Conservation (phyloP, 2,113 vertebrate genomes). For the Vulpes vulpes region DNA sequence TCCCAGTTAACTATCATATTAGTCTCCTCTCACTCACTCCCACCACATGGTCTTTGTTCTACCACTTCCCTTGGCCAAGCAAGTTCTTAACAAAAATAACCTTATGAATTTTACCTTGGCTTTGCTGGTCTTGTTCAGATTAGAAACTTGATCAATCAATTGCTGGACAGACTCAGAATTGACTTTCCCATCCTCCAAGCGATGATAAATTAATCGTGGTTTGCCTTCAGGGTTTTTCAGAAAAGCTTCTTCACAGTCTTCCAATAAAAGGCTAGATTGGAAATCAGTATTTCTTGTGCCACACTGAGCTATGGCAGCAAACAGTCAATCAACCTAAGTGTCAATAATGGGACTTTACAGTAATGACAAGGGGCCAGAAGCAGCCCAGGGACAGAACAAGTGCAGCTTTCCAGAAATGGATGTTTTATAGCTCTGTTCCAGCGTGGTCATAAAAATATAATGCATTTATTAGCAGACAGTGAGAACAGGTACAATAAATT, state of each 20-base stretch:
- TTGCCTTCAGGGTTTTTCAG: constrained; percentile 95
- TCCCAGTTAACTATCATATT: neutral
- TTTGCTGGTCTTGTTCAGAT: constrained; percentile 91
- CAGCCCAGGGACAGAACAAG: constrained; percentile 41
- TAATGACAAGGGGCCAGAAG: constrained; percentile 73
- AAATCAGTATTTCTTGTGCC: constrained; percentile 84
- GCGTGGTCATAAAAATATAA: neutral
- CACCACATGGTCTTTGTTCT: neutral
- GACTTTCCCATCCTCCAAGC: constrained; percentile 86
- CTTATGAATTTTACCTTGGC: constrained; percentile 90
- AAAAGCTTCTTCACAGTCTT: constrained; percentile 97
- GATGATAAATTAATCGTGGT: constrained; percentile 94
- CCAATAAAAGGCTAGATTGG: constrained; percentile 90
- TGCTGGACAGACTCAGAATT: constrained; percentile 89
- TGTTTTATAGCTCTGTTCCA: neutral
- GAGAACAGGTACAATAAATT: neutral
- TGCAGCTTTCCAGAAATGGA: neutral
- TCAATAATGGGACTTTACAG: constrained; percentile 38
- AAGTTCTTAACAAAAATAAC: neutral
- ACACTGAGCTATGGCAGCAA: constrained; percentile 79
- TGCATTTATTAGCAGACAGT: neutral
- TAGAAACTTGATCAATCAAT: constrained; percentile 92
- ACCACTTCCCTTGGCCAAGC: neutral
- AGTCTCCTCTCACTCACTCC: neutral
- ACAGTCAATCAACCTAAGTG: constrained; percentile 75